Evolutionary conservation across 2,888 invertebrate genomes (phyloP).

Genomic region (Petrophora chlorosata): DNA sequence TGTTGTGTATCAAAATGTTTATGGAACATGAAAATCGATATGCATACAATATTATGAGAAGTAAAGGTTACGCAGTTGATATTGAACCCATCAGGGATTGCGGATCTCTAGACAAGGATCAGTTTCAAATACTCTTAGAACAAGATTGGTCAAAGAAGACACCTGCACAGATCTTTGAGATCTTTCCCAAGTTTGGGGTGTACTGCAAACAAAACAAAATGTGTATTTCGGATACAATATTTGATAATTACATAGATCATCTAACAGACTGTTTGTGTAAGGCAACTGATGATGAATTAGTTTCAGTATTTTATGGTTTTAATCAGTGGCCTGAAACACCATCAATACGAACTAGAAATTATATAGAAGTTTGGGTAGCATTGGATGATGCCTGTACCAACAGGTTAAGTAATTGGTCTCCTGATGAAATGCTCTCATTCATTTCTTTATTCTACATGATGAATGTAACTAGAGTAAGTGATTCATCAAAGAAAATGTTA

Average conservation of each 20-base stretch:
- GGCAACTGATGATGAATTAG: constrained; percentile 83
- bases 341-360: constrained; percentile 82
- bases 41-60: constrained; percentile 69
- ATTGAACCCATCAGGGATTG: constrained; percentile 36
- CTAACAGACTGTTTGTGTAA: constrained; percentile 79
- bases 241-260: constrained; percentile 67
- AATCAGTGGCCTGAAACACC: constrained; percentile 77
- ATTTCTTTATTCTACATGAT: constrained; percentile 86
- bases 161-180: constrained; percentile 52
- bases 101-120: constrained; percentile 39
- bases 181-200: constrained; percentile 58
- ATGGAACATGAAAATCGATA: constrained; percentile 71
- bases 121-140: constrained; percentile 49
- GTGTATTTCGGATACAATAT: constrained; percentile 64
- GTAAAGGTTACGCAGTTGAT: constrained; percentile 57
- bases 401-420: constrained; percentile 73
- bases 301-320: constrained; percentile 78
- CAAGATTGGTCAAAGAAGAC: constrained; percentile 57
- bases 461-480: constrained; percentile 78
- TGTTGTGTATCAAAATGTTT: constrained; percentile 56
- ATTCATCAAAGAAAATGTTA: constrained; percentile 81
- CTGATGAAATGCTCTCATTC: constrained; percentile 81
- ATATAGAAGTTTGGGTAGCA: constrained; percentile 86
- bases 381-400: constrained; percentile 86
- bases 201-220: constrained; percentile 60